Evolutionary conservation across 2,113 vertebrate species (phyloP).

Genomic region (Pteropus alecto): DNA sequence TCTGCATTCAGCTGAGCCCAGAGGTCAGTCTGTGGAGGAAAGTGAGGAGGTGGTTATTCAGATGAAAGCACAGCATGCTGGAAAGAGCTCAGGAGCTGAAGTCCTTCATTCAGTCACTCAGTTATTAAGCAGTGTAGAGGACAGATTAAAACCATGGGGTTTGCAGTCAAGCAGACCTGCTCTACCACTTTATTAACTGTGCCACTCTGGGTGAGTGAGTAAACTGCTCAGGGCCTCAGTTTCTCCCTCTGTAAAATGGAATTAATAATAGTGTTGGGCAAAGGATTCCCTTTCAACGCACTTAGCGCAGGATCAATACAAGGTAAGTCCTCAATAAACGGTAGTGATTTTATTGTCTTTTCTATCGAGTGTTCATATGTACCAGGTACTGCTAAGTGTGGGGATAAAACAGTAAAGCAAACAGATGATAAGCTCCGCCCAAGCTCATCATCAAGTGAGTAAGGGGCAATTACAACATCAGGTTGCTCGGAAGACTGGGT

Average conservation of each 20-base stretch:
- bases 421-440: fast-evolving
- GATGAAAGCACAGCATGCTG: neutral
- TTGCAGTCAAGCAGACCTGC: neutral
- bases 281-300: neutral
- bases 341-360: neutral
- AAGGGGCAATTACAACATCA: fast-evolving
- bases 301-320: neutral
- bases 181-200: neutral
- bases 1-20: neutral
- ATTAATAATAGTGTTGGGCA: neutral
- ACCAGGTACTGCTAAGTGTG: neutral
- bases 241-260: neutral
- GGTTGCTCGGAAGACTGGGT: neutral
- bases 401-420: neutral
- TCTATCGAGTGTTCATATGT: neutral
- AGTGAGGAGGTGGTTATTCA: neutral
- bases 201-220: neutral
- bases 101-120: neutral
- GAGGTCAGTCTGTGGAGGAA: constrained; percentile 5
- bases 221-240: neutral
- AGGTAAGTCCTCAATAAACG: neutral
- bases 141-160: neutral
- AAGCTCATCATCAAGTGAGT: too few species aligned
- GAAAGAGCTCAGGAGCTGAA: neutral
- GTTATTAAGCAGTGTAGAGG: neutral